These are phyloP conservation scores for Astreopora myriophthalma DNA, from an alignment of 64 coral and sea anemone species.

Conservation along the genomic window DNA sequence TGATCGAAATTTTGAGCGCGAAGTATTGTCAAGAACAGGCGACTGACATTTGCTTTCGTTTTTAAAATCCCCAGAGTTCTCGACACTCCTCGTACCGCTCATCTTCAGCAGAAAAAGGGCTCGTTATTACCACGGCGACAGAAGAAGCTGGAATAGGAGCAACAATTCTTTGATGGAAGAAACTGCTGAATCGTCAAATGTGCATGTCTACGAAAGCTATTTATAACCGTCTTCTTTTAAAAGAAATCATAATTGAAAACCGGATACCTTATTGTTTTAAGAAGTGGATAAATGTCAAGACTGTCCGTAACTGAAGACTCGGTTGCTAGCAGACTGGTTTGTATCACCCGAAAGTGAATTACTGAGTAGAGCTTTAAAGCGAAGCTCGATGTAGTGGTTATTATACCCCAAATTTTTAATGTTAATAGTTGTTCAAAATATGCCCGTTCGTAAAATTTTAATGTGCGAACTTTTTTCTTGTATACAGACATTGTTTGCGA, in stretches of 20 bases:
- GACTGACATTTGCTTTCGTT: not conserved
- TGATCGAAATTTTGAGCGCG: not conserved
- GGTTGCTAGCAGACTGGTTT: no score
- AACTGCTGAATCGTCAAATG: not conserved
- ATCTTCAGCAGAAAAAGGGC: not conserved
- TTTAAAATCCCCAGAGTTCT: conserved; percentile 16
- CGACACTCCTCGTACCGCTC: not conserved
- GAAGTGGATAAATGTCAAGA: no score
- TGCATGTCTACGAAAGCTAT: not conserved
- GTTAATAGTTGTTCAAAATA: no score
- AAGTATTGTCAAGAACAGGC: not conserved
- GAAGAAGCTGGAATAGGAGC: not conserved
- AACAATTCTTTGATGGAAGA: not conserved
- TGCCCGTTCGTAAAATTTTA: no score
- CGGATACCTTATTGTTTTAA: no score
- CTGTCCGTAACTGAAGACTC: no score
- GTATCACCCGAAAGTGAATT: no score
- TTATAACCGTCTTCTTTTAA: not conserved
- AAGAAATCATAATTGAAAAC: not conserved
- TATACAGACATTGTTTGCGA: no score
- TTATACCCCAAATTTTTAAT: no score
- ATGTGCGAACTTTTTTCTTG: no score
- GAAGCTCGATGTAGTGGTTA: no score
- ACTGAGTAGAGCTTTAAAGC: no score
- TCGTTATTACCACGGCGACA: not conserved